Conservation (phyloP, 2,113 vertebrate genomes). For the Ctenodactylus gundi region DNA sequence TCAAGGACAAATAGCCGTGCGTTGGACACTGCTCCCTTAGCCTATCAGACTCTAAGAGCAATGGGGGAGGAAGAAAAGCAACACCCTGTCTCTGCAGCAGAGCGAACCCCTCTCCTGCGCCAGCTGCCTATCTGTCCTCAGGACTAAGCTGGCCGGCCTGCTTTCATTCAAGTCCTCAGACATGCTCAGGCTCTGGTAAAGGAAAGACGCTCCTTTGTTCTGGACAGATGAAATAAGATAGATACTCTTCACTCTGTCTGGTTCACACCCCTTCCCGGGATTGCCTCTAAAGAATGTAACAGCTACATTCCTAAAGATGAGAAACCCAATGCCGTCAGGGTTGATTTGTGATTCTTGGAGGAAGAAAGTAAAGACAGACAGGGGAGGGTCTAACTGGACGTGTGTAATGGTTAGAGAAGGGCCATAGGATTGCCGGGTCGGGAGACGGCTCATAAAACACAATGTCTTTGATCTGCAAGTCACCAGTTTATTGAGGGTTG, state of each 20-base stretch:
- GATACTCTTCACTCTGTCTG: conserved; percentile 45
- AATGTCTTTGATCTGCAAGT: conserved; percentile 63
- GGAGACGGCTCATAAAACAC: conserved; percentile 55
- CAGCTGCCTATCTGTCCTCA: background rate
- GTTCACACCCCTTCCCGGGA: conserved; percentile 43
- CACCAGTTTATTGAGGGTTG: conserved; percentile 42
- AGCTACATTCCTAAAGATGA: conserved; percentile 71
- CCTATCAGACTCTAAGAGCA: background rate
- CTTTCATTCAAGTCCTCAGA: conserved; percentile 21
- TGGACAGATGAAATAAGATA: conserved; percentile 64
- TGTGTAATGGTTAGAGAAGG: background rate
- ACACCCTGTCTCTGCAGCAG: background rate
- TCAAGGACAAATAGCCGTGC: background rate
- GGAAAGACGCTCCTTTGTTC: conserved; percentile 53
- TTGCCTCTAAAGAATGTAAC: conserved; percentile 62
- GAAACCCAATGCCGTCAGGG: conserved; percentile 64
- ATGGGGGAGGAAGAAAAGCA: background rate
- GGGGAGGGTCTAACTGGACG: background rate
- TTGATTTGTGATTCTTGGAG: conserved; percentile 54
- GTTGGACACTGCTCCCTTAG: background rate
- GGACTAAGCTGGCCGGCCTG: background rate
- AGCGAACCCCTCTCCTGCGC: background rate
- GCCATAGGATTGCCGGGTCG: background rate
- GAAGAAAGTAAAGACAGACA: conserved; percentile 29
- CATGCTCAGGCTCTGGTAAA: background rate